Percentiles rank a stretch among this genome's conserved stretches.
These are phyloP conservation scores for Zaprionus bogoriensis DNA, from an alignment of 2,888 invertebrate species.

Conservation along the genomic window DNA sequence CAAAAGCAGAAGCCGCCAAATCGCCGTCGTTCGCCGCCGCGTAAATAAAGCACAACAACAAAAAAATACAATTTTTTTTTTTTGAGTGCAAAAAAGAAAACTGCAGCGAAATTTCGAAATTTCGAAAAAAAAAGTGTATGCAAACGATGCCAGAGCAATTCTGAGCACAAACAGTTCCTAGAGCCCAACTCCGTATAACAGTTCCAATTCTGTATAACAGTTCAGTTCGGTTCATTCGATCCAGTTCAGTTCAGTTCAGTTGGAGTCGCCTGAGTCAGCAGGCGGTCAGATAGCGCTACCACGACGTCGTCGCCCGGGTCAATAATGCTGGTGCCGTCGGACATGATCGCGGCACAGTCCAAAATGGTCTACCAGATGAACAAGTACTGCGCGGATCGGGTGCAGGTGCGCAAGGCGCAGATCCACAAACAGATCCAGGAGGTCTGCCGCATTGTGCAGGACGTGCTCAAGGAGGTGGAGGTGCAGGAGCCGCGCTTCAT, in stretches of 20 bases:
- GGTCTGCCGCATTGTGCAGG: conserved; percentile 96
- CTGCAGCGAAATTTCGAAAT: conserved; percentile 3
- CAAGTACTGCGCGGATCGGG: conserved; percentile 96
- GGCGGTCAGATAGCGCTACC: conserved; percentile 13
- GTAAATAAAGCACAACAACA: not conserved
- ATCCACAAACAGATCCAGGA: conserved; percentile 95
- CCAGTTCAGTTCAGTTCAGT: too few species aligned
- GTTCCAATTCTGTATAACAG: not conserved
- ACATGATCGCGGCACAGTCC: conserved; percentile 97
- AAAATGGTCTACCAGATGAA: conserved; percentile 98
- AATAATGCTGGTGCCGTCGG: conserved; percentile 94
- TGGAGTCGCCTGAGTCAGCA: not conserved
- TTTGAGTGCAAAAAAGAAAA: conserved; percentile 10
- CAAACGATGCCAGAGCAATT: conserved; percentile 22
- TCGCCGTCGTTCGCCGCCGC: conserved; percentile 10
- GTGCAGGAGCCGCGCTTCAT: conserved; percentile 97
- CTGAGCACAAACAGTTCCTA: conserved; percentile 7
- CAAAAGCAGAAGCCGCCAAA: conserved; percentile 8
- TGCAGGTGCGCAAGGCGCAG: conserved; percentile 92
- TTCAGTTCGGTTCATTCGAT: too few species aligned
- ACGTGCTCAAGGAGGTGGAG: conserved; percentile 97
- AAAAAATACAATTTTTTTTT: conserved; percentile 31
- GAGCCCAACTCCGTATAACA: not conserved
- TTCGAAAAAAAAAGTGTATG: conserved; percentile 21
- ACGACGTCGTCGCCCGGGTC: conserved; percentile 59